Percentiles rank a stretch among this genome's conserved stretches.
Evolutionary conservation across 2,797 vertebrate genomes (phyloP).

Genomic region (Pitangus sulphuratus): DNA sequence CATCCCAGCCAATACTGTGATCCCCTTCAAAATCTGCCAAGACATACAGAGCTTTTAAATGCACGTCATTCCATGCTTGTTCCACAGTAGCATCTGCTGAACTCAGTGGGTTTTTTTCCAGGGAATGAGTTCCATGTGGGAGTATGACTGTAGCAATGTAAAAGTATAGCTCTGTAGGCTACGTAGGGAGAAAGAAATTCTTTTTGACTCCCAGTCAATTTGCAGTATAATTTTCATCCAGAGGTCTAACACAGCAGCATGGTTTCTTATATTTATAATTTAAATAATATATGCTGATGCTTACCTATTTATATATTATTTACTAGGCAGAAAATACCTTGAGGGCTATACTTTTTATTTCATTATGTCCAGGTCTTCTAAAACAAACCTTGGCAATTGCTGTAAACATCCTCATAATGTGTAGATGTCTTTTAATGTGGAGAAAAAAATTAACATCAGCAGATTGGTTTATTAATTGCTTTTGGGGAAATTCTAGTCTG

Average conservation of each 20-base stretch:
- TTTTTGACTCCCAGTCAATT: neutral
- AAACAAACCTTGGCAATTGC: neutral
- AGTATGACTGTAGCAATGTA: neutral
- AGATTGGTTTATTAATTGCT: neutral
- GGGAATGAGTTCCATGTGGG: neutral
- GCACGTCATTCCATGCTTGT: rapidly evolving
- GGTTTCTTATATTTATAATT: neutral
- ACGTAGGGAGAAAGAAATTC: neutral
- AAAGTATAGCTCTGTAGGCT: neutral
- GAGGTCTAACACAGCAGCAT: neutral
- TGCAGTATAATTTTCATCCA: neutral
- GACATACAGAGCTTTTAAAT: neutral
- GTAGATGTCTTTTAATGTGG: neutral
- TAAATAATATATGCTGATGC: neutral
- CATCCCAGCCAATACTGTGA: neutral
- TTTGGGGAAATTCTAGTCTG: neutral
- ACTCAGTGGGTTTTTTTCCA: neutral
- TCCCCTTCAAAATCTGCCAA: neutral
- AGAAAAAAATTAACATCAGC: rapidly evolving
- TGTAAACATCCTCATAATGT: neutral
- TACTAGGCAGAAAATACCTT: neutral
- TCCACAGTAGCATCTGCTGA: neutral
- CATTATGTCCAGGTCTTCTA: neutral
- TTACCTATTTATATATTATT: neutral
- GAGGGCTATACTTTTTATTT: neutral